Percentiles rank a stretch among this genome's conserved stretches.
phyloP scores from a whole-genome alignment of 1,140 invertebrate species.

The Achroia grisella region DNA sequence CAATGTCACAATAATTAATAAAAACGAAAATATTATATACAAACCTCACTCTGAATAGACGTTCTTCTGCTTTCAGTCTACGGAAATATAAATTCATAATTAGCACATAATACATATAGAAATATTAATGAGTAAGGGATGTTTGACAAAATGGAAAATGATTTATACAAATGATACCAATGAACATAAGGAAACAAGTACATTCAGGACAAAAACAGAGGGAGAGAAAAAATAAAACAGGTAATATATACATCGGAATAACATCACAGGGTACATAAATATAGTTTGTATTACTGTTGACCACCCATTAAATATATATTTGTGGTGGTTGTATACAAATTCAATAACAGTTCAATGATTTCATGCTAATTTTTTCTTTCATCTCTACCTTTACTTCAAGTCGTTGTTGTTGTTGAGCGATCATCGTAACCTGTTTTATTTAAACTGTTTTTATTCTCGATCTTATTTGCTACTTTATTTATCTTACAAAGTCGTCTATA shows the following conservation, averaged over 20 bases:
- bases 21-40: constrained; percentile 17
- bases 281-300: no score
- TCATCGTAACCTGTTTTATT: constrained; percentile 41
- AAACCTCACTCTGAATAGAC: constrained; percentile 54
- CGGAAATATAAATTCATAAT: constrained; percentile 14
- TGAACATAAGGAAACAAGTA: neutral
- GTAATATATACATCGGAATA: no score
- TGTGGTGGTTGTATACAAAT: no score
- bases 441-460: constrained; percentile 4
- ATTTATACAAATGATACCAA: neutral
- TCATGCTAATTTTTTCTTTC: neutral
- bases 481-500: no score
- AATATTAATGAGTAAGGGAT: no score
- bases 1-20: no score
- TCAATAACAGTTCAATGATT: no score
- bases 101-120: constrained; percentile 7
- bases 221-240: neutral
- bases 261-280: no score
- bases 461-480: no score
- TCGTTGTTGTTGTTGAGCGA: constrained; percentile 36
- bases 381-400: constrained; percentile 49
- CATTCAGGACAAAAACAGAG: neutral
- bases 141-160: no score
- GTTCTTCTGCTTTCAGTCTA: constrained; percentile 61
- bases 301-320: no score